Evolutionary conservation across 2,797 vertebrate species (phyloP).

Genomic region (Poliocrania exsul): DNA sequence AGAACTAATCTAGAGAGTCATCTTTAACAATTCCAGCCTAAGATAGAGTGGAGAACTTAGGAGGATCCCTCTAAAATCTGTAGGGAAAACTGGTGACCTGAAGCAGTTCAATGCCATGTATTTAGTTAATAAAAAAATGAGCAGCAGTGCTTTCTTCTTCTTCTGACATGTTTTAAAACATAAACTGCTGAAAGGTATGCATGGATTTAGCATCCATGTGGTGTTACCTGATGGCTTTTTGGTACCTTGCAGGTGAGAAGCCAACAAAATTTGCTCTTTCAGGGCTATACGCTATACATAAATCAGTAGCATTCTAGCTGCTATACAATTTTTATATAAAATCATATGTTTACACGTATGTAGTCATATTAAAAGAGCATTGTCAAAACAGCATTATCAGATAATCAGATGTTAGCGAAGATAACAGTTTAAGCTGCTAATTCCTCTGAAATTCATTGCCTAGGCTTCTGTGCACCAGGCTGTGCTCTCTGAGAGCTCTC

Average conservation of each 20-base stretch:
- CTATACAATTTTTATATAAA: not conserved
- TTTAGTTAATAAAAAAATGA: not conserved
- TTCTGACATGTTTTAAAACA: not conserved
- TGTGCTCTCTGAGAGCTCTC: not conserved
- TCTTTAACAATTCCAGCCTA: not conserved
- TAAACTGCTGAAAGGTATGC: not conserved
- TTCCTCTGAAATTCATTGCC: not conserved
- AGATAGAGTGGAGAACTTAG: not conserved
- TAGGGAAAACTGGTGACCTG: not conserved
- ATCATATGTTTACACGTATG: not conserved
- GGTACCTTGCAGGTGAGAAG: not conserved
- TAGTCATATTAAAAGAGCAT: not conserved
- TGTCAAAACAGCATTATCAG: not conserved
- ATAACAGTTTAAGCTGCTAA: not conserved
- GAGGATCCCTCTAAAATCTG: not conserved
- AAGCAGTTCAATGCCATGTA: not conserved
- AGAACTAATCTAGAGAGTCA: not conserved
- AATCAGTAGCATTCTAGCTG: not conserved
- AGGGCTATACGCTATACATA: accelerated
- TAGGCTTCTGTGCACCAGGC: not conserved
- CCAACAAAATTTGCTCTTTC: not conserved
- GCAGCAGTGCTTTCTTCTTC: not conserved
- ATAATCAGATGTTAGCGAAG: not conserved
- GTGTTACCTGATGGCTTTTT: not conserved
- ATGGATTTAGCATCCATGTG: not conserved